Evolutionary conservation across 2,888 invertebrate species (phyloP).

Genomic region (Allophyes oxyacanthae): DNA sequence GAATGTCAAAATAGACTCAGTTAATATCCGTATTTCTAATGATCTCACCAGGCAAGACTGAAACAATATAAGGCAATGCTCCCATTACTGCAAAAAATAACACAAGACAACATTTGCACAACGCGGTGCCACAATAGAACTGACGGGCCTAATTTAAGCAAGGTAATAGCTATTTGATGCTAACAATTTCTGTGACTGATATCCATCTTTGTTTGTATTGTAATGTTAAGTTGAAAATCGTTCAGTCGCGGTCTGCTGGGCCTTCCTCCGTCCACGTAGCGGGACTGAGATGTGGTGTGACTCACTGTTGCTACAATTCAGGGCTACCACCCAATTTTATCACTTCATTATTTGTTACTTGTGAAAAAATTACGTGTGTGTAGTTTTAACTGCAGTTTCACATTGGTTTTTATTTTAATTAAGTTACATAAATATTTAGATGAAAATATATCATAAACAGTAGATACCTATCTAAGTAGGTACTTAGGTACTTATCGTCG

Average conservation of each 20-base stretch:
- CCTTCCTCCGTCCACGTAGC: conserved; percentile 55
- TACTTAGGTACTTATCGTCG: no score
- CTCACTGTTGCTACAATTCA: conserved; percentile 38
- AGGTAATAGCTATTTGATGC: conserved; percentile 10
- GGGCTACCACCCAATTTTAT: conserved; percentile 35
- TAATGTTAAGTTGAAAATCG: conserved; percentile 55
- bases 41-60: no score
- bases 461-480: no score
- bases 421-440: no score
- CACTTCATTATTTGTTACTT: no score
- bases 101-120: neutral
- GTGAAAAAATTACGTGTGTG: no score
- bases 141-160: conserved; percentile 3
- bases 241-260: conserved; percentile 59
- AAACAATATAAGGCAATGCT: neutral
- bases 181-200: conserved; percentile 34
- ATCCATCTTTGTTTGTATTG: conserved; percentile 46
- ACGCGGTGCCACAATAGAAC: neutral
- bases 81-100: neutral
- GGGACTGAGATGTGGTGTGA: conserved; percentile 59
- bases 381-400: neutral
- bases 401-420: no score
- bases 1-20: no score
- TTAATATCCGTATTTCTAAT: no score
- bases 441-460: no score